Evolutionary conservation across 2,113 vertebrate genomes (phyloP).

Genomic region (Mystacornis crossleyi): DNA sequence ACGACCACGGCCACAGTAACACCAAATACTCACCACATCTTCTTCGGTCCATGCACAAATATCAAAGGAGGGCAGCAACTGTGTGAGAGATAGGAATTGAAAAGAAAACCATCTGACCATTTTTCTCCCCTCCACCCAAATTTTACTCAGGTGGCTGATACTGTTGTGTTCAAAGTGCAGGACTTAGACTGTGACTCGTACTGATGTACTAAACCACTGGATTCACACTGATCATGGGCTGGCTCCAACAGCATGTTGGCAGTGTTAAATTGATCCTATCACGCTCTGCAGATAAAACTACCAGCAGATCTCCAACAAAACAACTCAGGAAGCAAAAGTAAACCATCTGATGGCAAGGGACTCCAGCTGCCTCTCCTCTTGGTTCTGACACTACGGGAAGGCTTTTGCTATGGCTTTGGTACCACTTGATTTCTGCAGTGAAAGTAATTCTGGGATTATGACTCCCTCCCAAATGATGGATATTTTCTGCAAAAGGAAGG

Average conservation of each 20-base stretch:
- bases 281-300: neutral
- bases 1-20: neutral
- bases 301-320: neutral
- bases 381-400: neutral
- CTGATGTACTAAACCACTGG: neutral
- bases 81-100: slow-evolving; percentile 73
- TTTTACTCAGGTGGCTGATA: neutral
- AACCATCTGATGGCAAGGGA: neutral
- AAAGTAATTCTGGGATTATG: neutral
- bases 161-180: neutral
- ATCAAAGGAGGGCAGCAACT: slow-evolving; percentile 95
- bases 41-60: slow-evolving; percentile 95
- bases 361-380: neutral
- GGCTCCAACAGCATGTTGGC: neutral
- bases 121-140: neutral
- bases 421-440: neutral
- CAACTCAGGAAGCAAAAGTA: neutral
- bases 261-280: neutral
- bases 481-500: neutral
- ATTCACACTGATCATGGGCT: neutral
- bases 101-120: slow-evolving; percentile 36
- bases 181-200: neutral
- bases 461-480: neutral
- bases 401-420: neutral
- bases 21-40: slow-evolving; percentile 89